Percentiles rank a stretch among this genome's conserved stretches.
Evolutionary conservation across 2,797 vertebrate genomes (phyloP).

Genomic region (Amblyraja radiata): DNA sequence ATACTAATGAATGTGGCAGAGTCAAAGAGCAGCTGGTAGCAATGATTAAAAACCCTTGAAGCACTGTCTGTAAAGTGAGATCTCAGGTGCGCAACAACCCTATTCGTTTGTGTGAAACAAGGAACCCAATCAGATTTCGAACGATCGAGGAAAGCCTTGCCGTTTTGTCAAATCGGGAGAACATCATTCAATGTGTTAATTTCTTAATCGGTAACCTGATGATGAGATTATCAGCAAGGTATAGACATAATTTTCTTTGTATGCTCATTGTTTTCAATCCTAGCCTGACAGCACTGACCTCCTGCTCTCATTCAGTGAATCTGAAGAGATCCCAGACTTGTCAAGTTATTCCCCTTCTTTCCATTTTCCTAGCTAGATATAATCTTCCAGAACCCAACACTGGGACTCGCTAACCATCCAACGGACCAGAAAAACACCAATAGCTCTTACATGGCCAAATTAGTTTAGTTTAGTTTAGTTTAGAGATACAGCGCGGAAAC

Average conservation of each 20-base stretch:
- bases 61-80: conserved; percentile 27
- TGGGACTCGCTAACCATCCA: background rate
- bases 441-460: background rate
- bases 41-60: conserved; percentile 28
- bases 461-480: too few species aligned
- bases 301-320: background rate
- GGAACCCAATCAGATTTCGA: background rate
- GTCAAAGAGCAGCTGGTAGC: conserved; percentile 20
- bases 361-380: background rate
- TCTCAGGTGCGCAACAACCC: background rate
- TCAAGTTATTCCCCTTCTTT: background rate
- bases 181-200: background rate
- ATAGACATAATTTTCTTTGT: background rate
- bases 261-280: background rate
- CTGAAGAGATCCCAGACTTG: background rate
- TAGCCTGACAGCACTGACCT: background rate
- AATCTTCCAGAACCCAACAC: background rate
- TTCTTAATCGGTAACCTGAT: background rate
- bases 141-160: background rate
- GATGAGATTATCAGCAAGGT: background rate
- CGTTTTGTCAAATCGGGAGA: background rate
- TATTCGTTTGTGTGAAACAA: background rate
- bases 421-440: background rate
- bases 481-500: too few species aligned
- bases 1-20: conserved; percentile 18